Conservation (phyloP, 2,797 vertebrate species). For the Malurus leucopterus region DNA sequence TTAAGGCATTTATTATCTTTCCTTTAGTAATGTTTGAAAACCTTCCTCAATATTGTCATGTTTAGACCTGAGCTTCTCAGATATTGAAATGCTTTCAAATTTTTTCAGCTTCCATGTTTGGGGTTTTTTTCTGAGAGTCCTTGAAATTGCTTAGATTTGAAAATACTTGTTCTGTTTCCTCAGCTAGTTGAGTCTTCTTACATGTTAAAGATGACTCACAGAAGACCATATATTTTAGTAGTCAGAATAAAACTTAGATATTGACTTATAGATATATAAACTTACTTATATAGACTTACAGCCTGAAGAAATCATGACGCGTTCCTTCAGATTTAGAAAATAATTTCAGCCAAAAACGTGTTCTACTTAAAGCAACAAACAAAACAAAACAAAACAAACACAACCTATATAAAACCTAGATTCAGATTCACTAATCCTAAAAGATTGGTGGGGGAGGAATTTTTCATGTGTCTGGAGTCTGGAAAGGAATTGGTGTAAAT, state of each 20-base stretch:
- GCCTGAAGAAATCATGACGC: background rate
- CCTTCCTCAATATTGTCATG: background rate
- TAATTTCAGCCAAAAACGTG: background rate
- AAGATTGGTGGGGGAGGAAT: background rate
- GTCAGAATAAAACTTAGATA: background rate
- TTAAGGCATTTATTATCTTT: background rate
- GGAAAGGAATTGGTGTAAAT: background rate
- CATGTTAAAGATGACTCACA: background rate
- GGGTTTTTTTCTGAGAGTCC: rapidly evolving
- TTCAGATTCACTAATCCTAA: background rate
- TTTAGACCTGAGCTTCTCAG: background rate
- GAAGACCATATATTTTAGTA: background rate
- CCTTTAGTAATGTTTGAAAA: background rate
- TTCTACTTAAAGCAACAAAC: background rate
- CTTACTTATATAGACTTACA: background rate
- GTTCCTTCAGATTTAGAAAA: background rate
- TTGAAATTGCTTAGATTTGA: background rate
- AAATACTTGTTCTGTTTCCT: background rate
- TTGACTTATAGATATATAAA: too few relatives aligned
- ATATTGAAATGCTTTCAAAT: background rate
- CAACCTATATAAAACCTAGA: background rate
- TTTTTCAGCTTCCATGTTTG: background rate
- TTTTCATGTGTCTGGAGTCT: rapidly evolving
- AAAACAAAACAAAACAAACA: background rate
- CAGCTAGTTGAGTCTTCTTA: background rate